Percentiles rank a stretch among this genome's conserved stretches.
These are phyloP conservation scores for Oscheius sp. DNA, from an alignment of 2,888 invertebrate species.

Conservation along the genomic window DNA sequence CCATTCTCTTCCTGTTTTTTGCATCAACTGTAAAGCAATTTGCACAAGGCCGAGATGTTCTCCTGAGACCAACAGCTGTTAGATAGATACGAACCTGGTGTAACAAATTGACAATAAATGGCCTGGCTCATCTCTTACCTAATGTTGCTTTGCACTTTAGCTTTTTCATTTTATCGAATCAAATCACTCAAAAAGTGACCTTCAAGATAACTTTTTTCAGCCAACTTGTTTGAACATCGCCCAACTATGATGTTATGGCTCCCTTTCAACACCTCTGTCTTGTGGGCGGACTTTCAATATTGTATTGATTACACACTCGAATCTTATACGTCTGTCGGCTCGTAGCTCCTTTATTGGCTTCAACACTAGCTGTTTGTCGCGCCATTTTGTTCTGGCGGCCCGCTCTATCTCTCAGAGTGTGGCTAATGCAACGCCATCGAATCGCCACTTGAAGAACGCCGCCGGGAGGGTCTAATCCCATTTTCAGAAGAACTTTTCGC, in stretches of 20 bases:
- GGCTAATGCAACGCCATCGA: conserved; percentile 12
- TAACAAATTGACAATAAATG: conserved; percentile 24
- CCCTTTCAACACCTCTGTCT: no score
- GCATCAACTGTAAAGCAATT: conserved; percentile 8
- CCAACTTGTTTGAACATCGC: background rate
- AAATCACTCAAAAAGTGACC: background rate
- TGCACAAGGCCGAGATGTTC: conserved; percentile 13
- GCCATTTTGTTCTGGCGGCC: conserved; percentile 7
- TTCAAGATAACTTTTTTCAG: background rate
- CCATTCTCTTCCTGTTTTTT: background rate
- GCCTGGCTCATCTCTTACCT: background rate
- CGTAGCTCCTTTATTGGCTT: conserved; percentile 4
- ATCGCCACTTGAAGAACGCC: conserved; percentile 13
- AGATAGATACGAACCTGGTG: conserved; percentile 17
- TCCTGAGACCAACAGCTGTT: conserved; percentile 11
- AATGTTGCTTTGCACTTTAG: background rate
- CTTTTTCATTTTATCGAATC: background rate
- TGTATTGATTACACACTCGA: background rate
- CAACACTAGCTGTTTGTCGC: background rate
- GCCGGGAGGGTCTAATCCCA: conserved; percentile 8
- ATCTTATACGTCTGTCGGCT: background rate
- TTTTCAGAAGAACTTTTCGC: conserved; percentile 12
- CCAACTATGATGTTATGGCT: no score
- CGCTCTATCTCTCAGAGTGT: conserved; percentile 7
- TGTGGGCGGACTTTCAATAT: no score